Base-by-base conservation (phyloP, 2,888 invertebrate species). In the Nineta flava region DNA sequence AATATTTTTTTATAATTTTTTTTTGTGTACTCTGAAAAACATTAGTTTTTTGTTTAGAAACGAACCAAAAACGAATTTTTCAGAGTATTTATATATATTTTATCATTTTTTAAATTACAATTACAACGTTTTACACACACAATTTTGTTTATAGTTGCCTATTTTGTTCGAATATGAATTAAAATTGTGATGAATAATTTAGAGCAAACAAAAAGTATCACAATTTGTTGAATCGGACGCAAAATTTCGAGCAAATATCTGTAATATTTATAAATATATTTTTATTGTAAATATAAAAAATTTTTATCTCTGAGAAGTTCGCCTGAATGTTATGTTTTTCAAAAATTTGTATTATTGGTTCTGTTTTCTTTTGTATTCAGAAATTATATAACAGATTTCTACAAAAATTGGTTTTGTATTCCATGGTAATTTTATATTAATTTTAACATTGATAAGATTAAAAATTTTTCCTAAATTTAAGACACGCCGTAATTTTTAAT, bases 401-500 rank as follows among this genome's bases (percentile, higher is more conserved):
- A 26, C 26, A 3, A 26, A 26, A 19, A 17, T 42, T 46, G 46
- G 46, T 46, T 45, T 31, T 34, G 34, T 46, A 21, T 46, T 32
- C n/a, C 7, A 15, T 13, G 34, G 15, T n/a, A 38, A 38, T 38
- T 38, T n/a, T 38, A 6, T 38, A 2, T 38, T 38, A 38, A 15
- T 13, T 38, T 38, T 38, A 38, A 38, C 38, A 38, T 38, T n/a
- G 38, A 38, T 38, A 7, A 38, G 15, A 38, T 35, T 26, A 26
- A 26, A 26, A 48, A 13, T 48, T 47, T 48, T 45, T 49, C 45
- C 45, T 45, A 45, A 49, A 45, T 45, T 44, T 49, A 49, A 49
- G 49, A 49, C 49, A 49, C 49, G 44, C 38, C 38, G 38, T 38
- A n/a, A 41, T 34, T 26, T 46, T 40, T 42, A 44, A 40, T 49